Evolutionary conservation across 2,888 invertebrate species (phyloP), one percentile per base, ranked within the genome.

Genomic region (Automeris io): DNA sequence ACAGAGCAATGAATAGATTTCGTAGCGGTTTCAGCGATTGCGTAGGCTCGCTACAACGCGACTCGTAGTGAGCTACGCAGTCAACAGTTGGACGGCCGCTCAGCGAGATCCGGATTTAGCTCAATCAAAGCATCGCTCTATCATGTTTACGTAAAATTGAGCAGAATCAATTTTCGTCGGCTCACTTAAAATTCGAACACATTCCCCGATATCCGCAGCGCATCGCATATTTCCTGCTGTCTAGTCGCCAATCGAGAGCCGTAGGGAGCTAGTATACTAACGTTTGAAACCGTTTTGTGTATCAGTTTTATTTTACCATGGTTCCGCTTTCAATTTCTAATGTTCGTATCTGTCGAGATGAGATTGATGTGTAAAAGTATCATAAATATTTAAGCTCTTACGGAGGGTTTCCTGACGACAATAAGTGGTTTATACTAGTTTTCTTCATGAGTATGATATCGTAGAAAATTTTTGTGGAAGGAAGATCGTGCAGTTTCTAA

Each of bases 361-460:
- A 77, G 80, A 82, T 83, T 81, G 83, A 67, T 70, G 77, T 75
- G 75, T 85, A 83, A 83, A 83, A 83, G 51, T 74, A 74, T 67
- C 82, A 79, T 82, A 81, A 83, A 80, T 78, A 73, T 81, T 69
- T 62, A 66, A 77, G 74, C 76, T 74, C 72, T 79, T 72, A 73
- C 57, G 63, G 66, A 73, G 64, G 73, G 69, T 74, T 80, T 75
- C 68, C 69, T 65, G 67, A 57, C 63, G 66, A 71, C 76, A 75
- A 76, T 81, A 75, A 75, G 75, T 68, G 65, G 72, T 82, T 82
- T 81, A 81, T 70, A 64, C 59, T 66, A 54, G 70, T 68, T n/a
- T n/a, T n/a, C n/a, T n/a, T n/a, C n/a, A n/a, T n/a, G n/a, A n/a
- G n/a, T n/a, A n/a, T n/a, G n/a, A n/a, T n/a, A n/a, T n/a, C n/a